phyloP scores from a whole-genome alignment of 2,797 vertebrate genomes.

The Strix occidentalis region DNA sequence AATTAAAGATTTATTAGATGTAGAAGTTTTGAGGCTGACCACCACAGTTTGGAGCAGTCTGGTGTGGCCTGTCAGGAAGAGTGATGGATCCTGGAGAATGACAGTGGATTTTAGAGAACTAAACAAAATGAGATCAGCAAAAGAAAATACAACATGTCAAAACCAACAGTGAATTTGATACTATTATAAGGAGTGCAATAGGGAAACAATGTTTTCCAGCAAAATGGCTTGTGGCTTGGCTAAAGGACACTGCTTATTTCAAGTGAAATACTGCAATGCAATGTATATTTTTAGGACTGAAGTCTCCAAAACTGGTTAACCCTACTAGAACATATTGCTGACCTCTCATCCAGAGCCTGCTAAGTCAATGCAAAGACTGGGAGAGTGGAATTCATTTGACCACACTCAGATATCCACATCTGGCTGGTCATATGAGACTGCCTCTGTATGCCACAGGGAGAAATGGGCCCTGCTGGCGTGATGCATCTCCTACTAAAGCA shows the following conservation, averaged over 20 bases:
- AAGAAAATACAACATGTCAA: neutral
- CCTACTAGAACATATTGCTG: neutral
- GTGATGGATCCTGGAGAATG: too few relatives aligned
- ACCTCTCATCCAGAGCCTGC: neutral
- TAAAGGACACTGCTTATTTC: neutral
- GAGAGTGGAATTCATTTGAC: neutral
- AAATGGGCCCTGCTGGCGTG: neutral
- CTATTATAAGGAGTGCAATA: neutral
- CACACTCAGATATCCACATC: too few relatives aligned
- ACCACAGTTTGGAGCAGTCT: too few relatives aligned
- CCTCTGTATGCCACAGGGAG: rapidly evolving
- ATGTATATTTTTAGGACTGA: neutral
- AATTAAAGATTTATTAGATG: too few relatives aligned
- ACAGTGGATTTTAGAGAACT: too few relatives aligned
- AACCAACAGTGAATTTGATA: neutral
- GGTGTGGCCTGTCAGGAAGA: too few relatives aligned
- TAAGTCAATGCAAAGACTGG: neutral
- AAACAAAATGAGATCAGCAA: too few relatives aligned
- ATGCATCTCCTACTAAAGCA: rapidly evolving
- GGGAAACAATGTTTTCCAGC: neutral
- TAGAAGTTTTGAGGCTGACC: too few relatives aligned
- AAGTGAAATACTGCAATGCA: neutral
- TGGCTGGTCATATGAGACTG: neutral
- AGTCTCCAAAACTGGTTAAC: neutral
- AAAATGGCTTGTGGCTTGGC: neutral